Conservation (phyloP, 2,888 invertebrate genomes). For the Listrodromus nycthemerus region DNA sequence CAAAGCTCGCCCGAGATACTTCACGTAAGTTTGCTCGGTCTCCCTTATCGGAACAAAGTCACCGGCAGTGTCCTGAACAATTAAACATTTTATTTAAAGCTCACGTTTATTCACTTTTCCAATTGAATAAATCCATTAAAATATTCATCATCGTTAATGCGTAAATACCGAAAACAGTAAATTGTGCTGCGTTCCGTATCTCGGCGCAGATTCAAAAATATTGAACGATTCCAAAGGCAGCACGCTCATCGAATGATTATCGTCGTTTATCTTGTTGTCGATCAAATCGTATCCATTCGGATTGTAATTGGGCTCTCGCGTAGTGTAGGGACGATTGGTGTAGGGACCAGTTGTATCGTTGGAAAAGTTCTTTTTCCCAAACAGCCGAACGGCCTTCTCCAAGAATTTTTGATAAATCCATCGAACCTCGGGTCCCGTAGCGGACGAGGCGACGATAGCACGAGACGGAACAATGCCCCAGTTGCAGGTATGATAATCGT, state of each 20-base stretch:
- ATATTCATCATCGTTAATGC: too few species aligned
- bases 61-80: constrained; percentile 89
- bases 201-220: constrained; percentile 90
- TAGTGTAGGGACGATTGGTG: constrained; percentile 63
- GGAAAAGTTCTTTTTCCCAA: constrained; percentile 71
- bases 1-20: constrained; percentile 89
- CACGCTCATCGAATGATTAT: constrained; percentile 78
- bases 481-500: constrained; percentile 91
- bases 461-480: constrained; percentile 95
- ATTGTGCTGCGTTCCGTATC: constrained; percentile 90
- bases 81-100: constrained; percentile 39
- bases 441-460: constrained; percentile 94
- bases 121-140: too few species aligned
- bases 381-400: constrained; percentile 85
- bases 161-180: constrained; percentile 90
- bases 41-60: constrained; percentile 89
- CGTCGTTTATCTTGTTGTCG: constrained; percentile 38
- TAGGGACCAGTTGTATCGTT: constrained; percentile 72
- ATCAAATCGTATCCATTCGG: constrained; percentile 55
- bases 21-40: constrained; percentile 91
- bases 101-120: background rate
- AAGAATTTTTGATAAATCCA: constrained; percentile 88
- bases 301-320: constrained; percentile 61
- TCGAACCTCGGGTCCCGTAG: constrained; percentile 87
- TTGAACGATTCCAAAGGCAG: constrained; percentile 88